Conservation (phyloP, 2,113 vertebrate species). For the Atractosteus spatula region DNA sequence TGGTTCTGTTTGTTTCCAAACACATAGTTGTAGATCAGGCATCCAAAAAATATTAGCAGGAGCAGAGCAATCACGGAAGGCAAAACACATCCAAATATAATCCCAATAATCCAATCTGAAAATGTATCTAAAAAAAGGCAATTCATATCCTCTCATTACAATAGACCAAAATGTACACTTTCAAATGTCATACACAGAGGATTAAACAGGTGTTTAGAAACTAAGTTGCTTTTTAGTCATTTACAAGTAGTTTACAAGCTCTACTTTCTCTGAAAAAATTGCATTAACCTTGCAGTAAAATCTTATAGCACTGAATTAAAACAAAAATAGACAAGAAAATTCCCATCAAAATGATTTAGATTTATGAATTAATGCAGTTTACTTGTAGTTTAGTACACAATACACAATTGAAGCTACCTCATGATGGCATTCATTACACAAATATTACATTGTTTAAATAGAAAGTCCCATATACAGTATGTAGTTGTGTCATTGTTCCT, state of each 20-base stretch:
- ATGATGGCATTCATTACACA: too few species aligned
- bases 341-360: background rate
- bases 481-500: too few species aligned
- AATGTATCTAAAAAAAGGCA: slow-evolving; percentile 54
- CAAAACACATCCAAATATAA: slow-evolving; percentile 62
- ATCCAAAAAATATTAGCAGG: slow-evolving; percentile 51
- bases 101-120: slow-evolving; percentile 38
- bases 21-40: slow-evolving; percentile 63
- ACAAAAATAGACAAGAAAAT: too few species aligned
- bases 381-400: background rate
- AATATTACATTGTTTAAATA: too few species aligned
- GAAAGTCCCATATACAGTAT: too few species aligned
- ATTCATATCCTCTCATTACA: background rate
- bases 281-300: background rate
- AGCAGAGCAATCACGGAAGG: slow-evolving; percentile 52
- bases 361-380: background rate
- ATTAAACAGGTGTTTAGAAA: slow-evolving; percentile 20
- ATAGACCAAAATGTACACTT: too few species aligned
- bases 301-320: background rate
- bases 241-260: background rate
- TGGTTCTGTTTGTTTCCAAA: slow-evolving; percentile 57
- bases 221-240: background rate
- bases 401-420: background rate
- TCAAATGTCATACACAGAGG: too few species aligned
- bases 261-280: too few species aligned